Conservation (phyloP, 64 coral and sea anemone species). For the Platygyra sinensis region DNA sequence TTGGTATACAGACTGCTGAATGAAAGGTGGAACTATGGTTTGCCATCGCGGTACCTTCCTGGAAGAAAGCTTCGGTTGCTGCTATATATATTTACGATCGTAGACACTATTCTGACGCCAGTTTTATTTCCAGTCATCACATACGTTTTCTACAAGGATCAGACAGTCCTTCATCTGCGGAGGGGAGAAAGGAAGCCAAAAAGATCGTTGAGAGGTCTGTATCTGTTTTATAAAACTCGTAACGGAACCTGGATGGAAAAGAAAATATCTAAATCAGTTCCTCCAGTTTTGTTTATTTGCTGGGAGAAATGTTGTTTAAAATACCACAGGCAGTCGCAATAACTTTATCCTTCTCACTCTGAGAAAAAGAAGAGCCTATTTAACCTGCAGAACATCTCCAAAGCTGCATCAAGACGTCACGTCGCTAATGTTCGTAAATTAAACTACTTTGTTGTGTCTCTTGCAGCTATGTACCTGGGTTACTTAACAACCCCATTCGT, state of each 20-base stretch:
- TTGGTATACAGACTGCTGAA: slow-evolving; percentile 28
- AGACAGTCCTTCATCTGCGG: not conserved
- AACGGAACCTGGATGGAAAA: no score
- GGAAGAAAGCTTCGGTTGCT: not conserved
- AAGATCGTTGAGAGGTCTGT: not conserved
- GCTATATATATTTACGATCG: not conserved
- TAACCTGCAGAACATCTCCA: no score
- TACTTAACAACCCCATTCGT: slow-evolving; percentile 40
- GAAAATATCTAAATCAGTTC: no score
- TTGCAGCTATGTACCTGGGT: slow-evolving; percentile 22
- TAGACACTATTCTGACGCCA: slow-evolving; percentile 28
- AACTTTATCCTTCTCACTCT: no score
- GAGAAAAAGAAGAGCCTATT: no score
- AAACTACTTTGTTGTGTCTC: not conserved
- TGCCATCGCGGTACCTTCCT: not conserved
- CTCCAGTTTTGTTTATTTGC: no score
- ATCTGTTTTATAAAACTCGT: not conserved
- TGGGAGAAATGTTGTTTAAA: no score
- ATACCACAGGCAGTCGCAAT: no score
- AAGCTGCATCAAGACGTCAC: no score
- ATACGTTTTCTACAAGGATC: slow-evolving; percentile 20
- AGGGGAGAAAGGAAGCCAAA: not conserved
- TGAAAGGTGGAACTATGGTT: slow-evolving; percentile 28
- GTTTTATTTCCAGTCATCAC: slow-evolving; percentile 16
- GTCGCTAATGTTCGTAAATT: no score